phyloP scores from a whole-genome alignment of 2,888 invertebrate genomes.

The Notocelia uddmanniana region DNA sequence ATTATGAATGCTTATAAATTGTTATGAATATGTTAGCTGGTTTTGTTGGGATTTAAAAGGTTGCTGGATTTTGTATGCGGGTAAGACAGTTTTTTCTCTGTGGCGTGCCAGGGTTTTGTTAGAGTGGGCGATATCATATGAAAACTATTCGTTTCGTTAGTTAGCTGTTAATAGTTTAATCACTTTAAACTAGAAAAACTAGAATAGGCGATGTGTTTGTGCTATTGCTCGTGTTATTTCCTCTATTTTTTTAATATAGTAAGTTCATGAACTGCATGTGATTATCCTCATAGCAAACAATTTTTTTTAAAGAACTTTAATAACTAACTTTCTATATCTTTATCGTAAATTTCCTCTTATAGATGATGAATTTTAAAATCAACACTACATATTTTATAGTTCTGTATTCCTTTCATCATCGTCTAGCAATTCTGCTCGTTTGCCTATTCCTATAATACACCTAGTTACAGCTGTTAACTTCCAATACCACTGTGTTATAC shows the following conservation, averaged over 20 bases:
- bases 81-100: background rate
- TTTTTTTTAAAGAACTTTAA: too few relatives aligned
- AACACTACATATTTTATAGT: too few relatives aligned
- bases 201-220: background rate
- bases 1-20: conserved; percentile 45
- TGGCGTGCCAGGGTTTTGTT: background rate
- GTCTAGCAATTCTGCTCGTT: too few relatives aligned
- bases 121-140: background rate
- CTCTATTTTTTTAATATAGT: too few relatives aligned
- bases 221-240: background rate
- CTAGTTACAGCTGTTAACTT: background rate
- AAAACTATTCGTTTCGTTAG: background rate
- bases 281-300: too few relatives aligned
- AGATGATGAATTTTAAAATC: too few relatives aligned
- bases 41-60: conserved; percentile 11
- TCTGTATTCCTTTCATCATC: too few relatives aligned
- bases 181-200: background rate
- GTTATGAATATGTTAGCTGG: conserved; percentile 41
- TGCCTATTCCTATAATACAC: too few relatives aligned
- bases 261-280: too few relatives aligned
- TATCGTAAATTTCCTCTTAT: too few relatives aligned
- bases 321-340: too few relatives aligned
- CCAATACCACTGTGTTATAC: background rate
- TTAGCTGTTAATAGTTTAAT: background rate
- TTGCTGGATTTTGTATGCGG: conserved; percentile 1